Percentiles rank a stretch among this genome's conserved stretches.
phyloP scores from a whole-genome alignment of 2,888 invertebrate genomes.

The Argyresthia albistria region DNA sequence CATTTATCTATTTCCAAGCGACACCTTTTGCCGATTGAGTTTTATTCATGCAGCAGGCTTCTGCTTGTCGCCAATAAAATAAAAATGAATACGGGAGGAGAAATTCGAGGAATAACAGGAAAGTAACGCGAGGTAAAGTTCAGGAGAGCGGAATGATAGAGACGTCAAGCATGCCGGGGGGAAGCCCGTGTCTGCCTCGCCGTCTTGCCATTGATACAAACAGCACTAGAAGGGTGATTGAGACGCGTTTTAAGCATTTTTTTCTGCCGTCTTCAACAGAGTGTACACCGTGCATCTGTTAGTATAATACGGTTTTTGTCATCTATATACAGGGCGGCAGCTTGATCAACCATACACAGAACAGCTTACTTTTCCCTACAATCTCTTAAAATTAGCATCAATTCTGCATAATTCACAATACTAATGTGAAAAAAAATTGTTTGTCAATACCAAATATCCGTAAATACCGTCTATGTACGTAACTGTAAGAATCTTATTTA shows the following conservation, averaged over 20 bases:
- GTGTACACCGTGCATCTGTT: no score
- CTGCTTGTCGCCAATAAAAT: neutral
- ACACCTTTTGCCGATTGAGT: no score
- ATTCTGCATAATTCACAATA: neutral
- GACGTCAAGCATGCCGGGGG: neutral
- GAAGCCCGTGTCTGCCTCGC: neutral
- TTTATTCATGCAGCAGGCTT: no score
- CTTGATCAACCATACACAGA: neutral
- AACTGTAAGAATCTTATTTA: neutral
- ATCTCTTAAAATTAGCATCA: neutral
- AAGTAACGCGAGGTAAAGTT: conserved; percentile 1
- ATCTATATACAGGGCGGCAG: no score
- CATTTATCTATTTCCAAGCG: no score
- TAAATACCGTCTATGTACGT: neutral
- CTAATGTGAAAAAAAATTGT: neutral
- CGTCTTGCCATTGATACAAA: neutral
- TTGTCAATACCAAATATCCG: neutral
- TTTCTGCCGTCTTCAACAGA: no score
- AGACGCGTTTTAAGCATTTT: no score
- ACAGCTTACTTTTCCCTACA: no score
- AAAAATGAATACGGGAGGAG: neutral
- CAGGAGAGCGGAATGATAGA: neutral
- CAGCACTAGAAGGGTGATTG: neutral
- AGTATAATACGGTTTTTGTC: no score
- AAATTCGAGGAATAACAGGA: neutral